These are phyloP conservation scores for Liodrosophila aerea DNA, from an alignment of 2,888 invertebrate species.

Conservation along the genomic window DNA sequence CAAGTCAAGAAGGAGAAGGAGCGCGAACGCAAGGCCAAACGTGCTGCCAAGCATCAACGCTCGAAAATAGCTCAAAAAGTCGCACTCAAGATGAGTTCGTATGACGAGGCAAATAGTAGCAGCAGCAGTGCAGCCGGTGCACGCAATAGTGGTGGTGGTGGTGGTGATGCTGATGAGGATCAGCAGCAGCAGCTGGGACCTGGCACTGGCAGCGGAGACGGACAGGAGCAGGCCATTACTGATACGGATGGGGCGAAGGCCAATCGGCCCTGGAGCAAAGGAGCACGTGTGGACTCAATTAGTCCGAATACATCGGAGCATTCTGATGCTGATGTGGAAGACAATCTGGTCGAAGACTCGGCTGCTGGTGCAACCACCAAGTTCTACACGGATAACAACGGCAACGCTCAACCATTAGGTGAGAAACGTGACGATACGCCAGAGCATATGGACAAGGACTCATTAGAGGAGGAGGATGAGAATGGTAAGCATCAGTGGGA, in stretches of 20 bases:
- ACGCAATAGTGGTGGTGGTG: conserved; percentile 6
- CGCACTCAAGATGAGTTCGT: conserved; percentile 36
- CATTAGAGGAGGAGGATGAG: conserved; percentile 83
- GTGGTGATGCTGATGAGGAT: conserved; percentile 25
- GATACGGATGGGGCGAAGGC: conserved; percentile 21
- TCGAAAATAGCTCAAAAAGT: conserved; percentile 61
- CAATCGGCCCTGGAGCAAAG: conserved; percentile 39
- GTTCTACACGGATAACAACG: conserved; percentile 78
- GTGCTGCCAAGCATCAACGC: conserved; percentile 76
- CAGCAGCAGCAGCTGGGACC: conserved; percentile 10
- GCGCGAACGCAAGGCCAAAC: conserved; percentile 83
- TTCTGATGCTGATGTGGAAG: conserved; percentile 92
- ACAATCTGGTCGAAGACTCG: conserved; percentile 86
- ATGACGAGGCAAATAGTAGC: conserved; percentile 28
- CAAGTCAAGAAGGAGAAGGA: conserved; percentile 85
- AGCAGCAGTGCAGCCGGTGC: conserved; percentile 7
- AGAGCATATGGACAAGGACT: conserved; percentile 84
- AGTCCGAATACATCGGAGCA: conserved; percentile 84
- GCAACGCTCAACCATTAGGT: conserved; percentile 74
- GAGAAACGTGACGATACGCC: conserved; percentile 85
- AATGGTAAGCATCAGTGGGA: conserved; percentile 82
- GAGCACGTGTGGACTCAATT: conserved; percentile 46
- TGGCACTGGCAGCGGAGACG: conserved; percentile 20
- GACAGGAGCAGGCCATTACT: conserved; percentile 16
- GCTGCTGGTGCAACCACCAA: conserved; percentile 66